These are phyloP conservation scores for Hylaea fasciaria DNA, from an alignment of 2,888 invertebrate genomes.

Conservation along the genomic window DNA sequence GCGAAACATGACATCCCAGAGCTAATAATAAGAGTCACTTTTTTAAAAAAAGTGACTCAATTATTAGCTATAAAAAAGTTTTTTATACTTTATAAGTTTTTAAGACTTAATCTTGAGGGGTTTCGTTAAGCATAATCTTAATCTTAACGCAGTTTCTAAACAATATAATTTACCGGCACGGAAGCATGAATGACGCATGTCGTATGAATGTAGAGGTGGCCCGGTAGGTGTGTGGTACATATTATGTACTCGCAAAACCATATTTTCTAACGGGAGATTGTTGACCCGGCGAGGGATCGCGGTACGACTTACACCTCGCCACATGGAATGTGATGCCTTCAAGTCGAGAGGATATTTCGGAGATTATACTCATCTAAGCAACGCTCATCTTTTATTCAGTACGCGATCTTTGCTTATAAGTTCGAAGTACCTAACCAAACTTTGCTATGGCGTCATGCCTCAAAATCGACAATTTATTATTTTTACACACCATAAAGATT, in stretches of 20 bases:
- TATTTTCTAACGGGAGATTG: constrained; percentile 43
- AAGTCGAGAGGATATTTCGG: constrained; percentile 30
- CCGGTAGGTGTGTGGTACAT: constrained; percentile 11
- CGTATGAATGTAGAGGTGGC: constrained; percentile 28
- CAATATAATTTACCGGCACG: constrained; percentile 34
- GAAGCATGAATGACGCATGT: constrained; percentile 40
- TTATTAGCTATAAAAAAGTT: too few relatives aligned
- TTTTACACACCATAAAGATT: too few relatives aligned
- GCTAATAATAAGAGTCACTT: too few relatives aligned
- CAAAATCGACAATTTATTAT: background rate
- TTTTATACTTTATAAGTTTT: too few relatives aligned
- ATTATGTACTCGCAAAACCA: constrained; percentile 33
- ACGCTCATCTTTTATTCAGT: constrained; percentile 32
- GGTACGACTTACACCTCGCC: constrained; percentile 34
- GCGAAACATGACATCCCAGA: too few relatives aligned
- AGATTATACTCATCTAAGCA: constrained; percentile 21
- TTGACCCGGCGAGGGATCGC: constrained; percentile 48
- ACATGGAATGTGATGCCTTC: constrained; percentile 32
- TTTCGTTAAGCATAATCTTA: constrained; percentile 11
- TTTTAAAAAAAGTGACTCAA: too few relatives aligned
- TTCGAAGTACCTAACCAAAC: constrained; percentile 1
- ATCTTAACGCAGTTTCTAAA: constrained; percentile 15
- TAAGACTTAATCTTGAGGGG: too few relatives aligned
- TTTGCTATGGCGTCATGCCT: background rate
- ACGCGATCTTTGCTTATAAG: constrained; percentile 11